Evolutionary conservation across 2,113 vertebrate species (phyloP), one percentile per base, ranked within the genome.

Genomic region (Pelobates fuscus): DNA sequence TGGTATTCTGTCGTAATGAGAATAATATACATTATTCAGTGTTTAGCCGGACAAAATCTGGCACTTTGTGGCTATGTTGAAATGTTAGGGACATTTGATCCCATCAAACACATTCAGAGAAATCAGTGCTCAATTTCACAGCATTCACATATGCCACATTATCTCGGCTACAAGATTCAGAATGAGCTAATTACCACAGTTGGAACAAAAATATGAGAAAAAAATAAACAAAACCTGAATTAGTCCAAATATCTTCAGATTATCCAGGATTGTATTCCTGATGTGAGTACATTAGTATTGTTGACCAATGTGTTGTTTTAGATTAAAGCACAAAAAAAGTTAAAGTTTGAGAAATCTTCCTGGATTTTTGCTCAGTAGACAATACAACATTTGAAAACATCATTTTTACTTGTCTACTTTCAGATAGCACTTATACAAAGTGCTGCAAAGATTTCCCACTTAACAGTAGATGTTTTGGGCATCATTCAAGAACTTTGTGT

Each of bases 11-110:
- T 54, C 8, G 18, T 54, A 54, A 17, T 15, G 49, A 54, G 49
- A 54, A 54, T 54, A 54, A 54, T 54, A 15, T 54, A 54, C 49
- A 57, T 57, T 23, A 57, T 57, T 12, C 54, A 23, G 23, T 23
- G 2, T 23, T 23, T 57, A 23, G n/a, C 54, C 3, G 54, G 54
- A 25, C 54, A n/a, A 57, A 57, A 57, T 23, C 49, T 54, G 17
- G 49, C 49, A 20, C 6, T 54, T 15, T 17, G 18, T 54, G 18
- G 49, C n/a, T 15, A 54, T 20, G 5, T 17, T 18, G 49, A 54
- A 54, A 54, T 41, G 37, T 8, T 41, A 8, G 37, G 37, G 14
- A 41, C 7, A 41, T 41, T 41, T 41, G 37, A 41, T 41, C 37
- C 37, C 14, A 41, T 41, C 14, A 12, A 41, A 41, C 37, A 41